These are phyloP conservation scores for Zaprionus ghesquierei DNA, from an alignment of 1,140 invertebrate genomes.

Conservation along the genomic window DNA sequence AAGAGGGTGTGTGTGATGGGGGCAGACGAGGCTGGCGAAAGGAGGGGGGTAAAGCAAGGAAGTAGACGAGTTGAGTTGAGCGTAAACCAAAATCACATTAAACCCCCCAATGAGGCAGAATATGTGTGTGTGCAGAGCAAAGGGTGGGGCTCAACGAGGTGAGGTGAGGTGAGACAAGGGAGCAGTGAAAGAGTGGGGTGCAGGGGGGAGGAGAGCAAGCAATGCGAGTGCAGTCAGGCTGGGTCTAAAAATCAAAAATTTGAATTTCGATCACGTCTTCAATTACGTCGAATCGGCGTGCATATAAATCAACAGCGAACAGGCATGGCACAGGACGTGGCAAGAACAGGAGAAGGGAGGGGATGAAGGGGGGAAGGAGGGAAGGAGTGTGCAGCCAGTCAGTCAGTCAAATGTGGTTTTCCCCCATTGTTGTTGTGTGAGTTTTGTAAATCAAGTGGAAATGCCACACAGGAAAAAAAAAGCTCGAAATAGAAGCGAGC, in stretches of 20 bases:
- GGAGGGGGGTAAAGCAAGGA: neutral
- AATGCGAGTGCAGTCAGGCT: constrained; percentile 56
- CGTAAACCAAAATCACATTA: constrained; percentile 69
- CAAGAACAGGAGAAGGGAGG: neutral
- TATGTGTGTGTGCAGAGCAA: constrained; percentile 18
- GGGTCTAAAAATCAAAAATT: constrained; percentile 75
- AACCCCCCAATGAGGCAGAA: constrained; percentile 21
- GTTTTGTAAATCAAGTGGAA: constrained; percentile 80
- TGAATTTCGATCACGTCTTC: constrained; percentile 81
- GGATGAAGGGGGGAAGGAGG: neutral
- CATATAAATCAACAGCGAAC: constrained; percentile 77
- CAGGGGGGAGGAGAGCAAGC: neutral
- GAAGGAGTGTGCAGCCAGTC: constrained; percentile 44
- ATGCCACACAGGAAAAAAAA: constrained; percentile 48
- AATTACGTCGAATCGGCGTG: constrained; percentile 81
- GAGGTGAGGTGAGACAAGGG: neutral
- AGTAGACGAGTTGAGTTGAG: constrained; percentile 22
- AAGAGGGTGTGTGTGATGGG: neutral
- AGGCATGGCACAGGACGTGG: constrained; percentile 16
- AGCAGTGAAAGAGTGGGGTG: neutral
- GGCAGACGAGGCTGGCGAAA: neutral
- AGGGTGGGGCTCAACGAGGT: no score
- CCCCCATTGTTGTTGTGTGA: constrained; percentile 48
- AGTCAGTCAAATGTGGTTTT: constrained; percentile 74
- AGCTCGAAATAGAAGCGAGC: neutral